phyloP scores from a whole-genome alignment of 64 coral and sea anemone species.

The Exaiptasia diaphana region DNA sequence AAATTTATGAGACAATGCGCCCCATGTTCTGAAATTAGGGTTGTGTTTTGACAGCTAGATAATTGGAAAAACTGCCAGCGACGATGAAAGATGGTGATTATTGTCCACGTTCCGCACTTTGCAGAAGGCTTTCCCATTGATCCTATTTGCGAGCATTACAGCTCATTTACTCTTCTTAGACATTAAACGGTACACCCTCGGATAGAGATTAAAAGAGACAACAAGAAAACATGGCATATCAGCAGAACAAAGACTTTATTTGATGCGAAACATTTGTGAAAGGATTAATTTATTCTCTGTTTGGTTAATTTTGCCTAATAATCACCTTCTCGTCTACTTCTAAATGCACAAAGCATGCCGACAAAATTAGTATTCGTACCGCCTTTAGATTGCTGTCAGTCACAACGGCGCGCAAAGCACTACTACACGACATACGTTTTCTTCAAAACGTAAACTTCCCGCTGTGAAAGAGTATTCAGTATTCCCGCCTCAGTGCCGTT shows the following conservation, averaged over 20 bases:
- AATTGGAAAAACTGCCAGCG: slow-evolving; percentile 57
- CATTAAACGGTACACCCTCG: slow-evolving; percentile 4
- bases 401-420: neutral
- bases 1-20: slow-evolving; percentile 11
- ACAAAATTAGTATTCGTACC: slow-evolving; percentile 49
- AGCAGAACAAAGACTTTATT: slow-evolving; percentile 72
- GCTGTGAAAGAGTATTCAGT: too few relatives aligned
- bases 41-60: slow-evolving; percentile 41
- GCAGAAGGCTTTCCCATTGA: neutral
- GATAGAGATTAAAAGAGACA: slow-evolving; percentile 29
- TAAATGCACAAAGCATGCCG: slow-evolving; percentile 85
- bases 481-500: too few relatives aligned
- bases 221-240: slow-evolving; percentile 25
- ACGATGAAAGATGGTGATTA: neutral
- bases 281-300: slow-evolving; percentile 90
- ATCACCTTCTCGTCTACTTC: slow-evolving; percentile 67
- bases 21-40: slow-evolving; percentile 43
- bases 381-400: neutral
- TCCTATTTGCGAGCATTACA: slow-evolving; percentile 33
- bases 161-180: slow-evolving; percentile 34
- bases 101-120: neutral
- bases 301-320: slow-evolving; percentile 90
- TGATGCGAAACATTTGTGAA: slow-evolving; percentile 87
- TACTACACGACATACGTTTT: neutral
- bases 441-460: too few relatives aligned